Evolutionary conservation across 2,113 vertebrate genomes (phyloP).

Genomic region (Mixornis gularis): DNA sequence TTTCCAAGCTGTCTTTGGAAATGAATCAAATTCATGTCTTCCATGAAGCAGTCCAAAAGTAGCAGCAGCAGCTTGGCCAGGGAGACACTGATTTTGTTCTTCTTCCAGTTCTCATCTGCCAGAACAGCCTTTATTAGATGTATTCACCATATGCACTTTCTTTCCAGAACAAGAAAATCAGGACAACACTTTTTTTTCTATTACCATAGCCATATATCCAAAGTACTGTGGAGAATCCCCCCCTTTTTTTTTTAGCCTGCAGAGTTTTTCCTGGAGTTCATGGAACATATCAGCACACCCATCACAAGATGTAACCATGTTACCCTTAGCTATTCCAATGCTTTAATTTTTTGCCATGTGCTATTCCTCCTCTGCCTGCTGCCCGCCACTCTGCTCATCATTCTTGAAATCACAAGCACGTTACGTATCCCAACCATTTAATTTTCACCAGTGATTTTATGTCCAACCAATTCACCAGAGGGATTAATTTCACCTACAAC

Average conservation of each 20-base stretch:
- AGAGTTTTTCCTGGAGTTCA: neutral
- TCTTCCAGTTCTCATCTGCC: neutral
- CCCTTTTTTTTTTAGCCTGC: neutral
- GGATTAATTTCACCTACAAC: neutral
- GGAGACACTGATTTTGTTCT: neutral
- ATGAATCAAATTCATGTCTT: conserved; percentile 30
- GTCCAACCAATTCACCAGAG: neutral
- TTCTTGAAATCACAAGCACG: neutral
- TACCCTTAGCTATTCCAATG: neutral
- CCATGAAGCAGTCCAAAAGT: conserved; percentile 24
- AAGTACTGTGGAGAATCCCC: neutral
- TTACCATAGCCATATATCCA: neutral
- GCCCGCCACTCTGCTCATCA: accelerated
- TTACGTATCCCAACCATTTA: neutral
- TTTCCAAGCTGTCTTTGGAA: conserved; percentile 44
- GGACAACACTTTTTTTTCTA: neutral
- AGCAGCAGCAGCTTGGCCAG: neutral
- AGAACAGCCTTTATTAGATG: neutral
- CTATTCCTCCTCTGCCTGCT: neutral
- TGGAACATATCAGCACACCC: neutral
- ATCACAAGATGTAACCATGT: neutral
- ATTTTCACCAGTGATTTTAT: neutral
- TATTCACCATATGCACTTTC: neutral
- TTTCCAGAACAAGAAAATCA: conserved; percentile 15
- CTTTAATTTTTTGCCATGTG: neutral